Evolutionary conservation across 2,113 vertebrate species (phyloP).

Genomic region (Oceanites oceanicus): DNA sequence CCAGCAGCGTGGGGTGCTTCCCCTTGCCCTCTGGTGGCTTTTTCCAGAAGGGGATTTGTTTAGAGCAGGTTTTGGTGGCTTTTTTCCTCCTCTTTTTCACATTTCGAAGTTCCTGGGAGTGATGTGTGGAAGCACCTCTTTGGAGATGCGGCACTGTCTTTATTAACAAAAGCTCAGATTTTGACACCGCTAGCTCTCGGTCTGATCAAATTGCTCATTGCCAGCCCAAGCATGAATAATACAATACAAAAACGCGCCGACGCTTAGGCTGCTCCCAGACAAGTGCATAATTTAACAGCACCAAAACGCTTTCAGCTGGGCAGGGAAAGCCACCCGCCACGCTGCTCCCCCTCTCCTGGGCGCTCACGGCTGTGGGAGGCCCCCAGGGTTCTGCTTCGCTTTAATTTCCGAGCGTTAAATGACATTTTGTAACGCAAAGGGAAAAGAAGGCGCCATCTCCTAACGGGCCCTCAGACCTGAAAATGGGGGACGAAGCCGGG

Average conservation of each 20-base stretch:
- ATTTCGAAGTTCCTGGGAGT: background rate
- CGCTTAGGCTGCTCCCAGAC: background rate
- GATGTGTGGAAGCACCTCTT: background rate
- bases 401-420: accelerated
- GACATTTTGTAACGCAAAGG: too few species aligned
- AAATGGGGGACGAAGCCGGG: background rate
- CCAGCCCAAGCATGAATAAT: background rate
- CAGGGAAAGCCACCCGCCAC: background rate
- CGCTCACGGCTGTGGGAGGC: accelerated
- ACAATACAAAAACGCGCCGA: background rate
- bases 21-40: background rate
- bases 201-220: background rate
- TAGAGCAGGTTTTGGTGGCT: background rate
- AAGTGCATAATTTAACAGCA: background rate
- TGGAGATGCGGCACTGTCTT: accelerated
- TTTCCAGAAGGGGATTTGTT: background rate
- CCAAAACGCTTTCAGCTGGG: background rate
- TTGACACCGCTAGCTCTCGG: background rate
- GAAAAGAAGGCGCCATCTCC: too few species aligned
- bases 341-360: background rate
- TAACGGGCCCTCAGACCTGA: too few species aligned
- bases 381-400: background rate
- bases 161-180: background rate
- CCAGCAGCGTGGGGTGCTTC: background rate
- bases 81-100: accelerated